These are phyloP conservation scores for Hypselothyrea guttata DNA, from an alignment of 2,888 invertebrate species.

Conservation along the genomic window DNA sequence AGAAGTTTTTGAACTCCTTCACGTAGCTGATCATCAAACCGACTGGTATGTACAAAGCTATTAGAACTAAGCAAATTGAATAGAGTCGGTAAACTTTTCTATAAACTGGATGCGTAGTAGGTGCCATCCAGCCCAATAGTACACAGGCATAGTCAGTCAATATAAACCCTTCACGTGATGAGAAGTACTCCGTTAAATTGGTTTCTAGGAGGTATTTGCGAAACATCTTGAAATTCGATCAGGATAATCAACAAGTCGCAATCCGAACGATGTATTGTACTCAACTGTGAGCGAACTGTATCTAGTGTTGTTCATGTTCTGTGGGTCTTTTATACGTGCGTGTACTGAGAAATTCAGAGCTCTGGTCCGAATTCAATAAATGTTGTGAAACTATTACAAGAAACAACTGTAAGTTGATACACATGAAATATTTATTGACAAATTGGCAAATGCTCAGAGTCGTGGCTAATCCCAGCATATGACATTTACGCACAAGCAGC, in stretches of 20 bases:
- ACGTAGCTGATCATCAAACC: constrained; percentile 5
- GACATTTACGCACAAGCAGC: constrained; percentile 11
- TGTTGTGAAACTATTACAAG: background rate
- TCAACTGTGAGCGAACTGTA: background rate
- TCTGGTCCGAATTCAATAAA: constrained; percentile 3
- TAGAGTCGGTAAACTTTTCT: no score
- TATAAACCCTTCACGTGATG: background rate
- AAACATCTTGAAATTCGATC: background rate
- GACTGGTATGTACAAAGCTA: background rate
- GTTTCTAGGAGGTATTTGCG: background rate
- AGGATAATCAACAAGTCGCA: no score
- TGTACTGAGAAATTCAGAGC: background rate
- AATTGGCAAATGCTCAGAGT: constrained; percentile 1
- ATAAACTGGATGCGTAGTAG: no score
- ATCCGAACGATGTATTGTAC: no score
- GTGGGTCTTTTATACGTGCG: background rate
- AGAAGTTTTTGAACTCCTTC: background rate
- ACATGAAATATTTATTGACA: constrained; percentile 9
- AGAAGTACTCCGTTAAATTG: background rate
- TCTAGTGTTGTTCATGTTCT: background rate
- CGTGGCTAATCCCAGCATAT: background rate
- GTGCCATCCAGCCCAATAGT: background rate
- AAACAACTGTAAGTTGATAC: constrained; percentile 8
- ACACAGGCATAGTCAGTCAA: background rate
- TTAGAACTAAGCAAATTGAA: no score